Evolutionary conservation across 2,113 vertebrate genomes (phyloP).

Genomic region (Dolichallabes microphthalmus): DNA sequence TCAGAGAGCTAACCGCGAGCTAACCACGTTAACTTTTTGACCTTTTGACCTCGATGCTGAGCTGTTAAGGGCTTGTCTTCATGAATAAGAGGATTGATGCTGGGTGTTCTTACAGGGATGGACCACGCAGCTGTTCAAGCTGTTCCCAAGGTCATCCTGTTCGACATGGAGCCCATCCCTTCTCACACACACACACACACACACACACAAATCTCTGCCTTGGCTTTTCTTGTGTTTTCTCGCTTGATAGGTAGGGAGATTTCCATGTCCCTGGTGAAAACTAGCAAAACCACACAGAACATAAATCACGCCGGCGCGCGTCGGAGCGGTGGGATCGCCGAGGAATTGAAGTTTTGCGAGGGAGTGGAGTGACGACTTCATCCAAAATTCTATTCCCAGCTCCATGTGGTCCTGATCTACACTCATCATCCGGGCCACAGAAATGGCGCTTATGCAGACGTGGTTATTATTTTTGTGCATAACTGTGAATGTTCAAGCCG

Average conservation of each 20-base stretch:
- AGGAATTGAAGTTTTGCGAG: constrained; percentile 10
- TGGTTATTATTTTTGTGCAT: not conserved
- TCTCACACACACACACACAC: not conserved
- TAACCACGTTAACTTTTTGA: not conserved
- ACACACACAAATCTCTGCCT: not conserved
- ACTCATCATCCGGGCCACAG: not conserved
- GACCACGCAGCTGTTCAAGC: constrained; percentile 37
- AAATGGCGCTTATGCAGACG: not conserved
- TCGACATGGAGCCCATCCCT: constrained; percentile 28
- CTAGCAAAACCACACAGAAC: not conserved
- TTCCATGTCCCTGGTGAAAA: constrained; percentile 28
- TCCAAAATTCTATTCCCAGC: not conserved
- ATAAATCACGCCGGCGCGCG: not conserved
- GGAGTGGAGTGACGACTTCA: not conserved
- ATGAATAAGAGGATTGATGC: constrained; percentile 42
- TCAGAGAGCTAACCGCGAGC: not conserved
- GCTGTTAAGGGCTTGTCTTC: constrained; percentile 37
- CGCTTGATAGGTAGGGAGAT: not conserved
- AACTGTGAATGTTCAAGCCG: not conserved
- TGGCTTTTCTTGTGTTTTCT: constrained; percentile 3
- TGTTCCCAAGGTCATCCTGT: constrained; percentile 39
- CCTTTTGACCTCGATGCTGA: constrained; percentile 4
- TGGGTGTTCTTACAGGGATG: constrained; percentile 43
- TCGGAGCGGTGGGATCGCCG: not conserved
- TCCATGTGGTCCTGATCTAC: not conserved